These are phyloP conservation scores for Camelus bactrianus DNA, from an alignment of 2,113 vertebrate genomes.

Conservation along the genomic window DNA sequence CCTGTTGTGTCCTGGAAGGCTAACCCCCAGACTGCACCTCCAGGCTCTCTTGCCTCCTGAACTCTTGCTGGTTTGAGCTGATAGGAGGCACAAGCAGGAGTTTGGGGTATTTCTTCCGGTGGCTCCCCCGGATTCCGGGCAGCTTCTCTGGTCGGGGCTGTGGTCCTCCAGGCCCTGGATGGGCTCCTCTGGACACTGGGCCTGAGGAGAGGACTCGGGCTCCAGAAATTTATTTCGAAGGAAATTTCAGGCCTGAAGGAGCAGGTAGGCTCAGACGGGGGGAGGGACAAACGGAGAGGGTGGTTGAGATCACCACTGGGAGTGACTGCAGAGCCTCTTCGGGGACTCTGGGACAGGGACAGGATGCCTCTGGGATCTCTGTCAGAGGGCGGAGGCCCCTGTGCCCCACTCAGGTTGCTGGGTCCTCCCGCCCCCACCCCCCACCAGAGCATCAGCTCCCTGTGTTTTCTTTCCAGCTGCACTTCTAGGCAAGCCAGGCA, in stretches of 20 bases:
- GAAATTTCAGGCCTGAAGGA: not conserved
- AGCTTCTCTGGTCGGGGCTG: not conserved
- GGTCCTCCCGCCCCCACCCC: not conserved
- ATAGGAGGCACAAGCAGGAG: no score
- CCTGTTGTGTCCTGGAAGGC: not conserved
- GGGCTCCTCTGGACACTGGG: not conserved
- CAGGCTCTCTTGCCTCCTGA: not conserved
- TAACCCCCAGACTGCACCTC: not conserved
- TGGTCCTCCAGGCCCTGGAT: not conserved
- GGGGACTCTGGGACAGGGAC: not conserved
- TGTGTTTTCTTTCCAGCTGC: not conserved
- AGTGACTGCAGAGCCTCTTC: not conserved
- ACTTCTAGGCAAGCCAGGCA: not conserved
- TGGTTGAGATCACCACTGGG: no score
- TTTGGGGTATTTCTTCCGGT: not conserved
- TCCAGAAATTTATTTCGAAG: not conserved
- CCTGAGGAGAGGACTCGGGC: not conserved
- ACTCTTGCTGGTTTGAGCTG: not conserved
- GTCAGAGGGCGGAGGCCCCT: not conserved
- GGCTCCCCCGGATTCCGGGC: not conserved
- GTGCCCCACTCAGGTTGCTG: not conserved
- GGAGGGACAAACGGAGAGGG: not conserved
- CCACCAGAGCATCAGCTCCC: not conserved
- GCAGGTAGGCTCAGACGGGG: no score
- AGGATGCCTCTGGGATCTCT: not conserved